These are phyloP conservation scores for Formica exsecta DNA, from an alignment of 1,140 invertebrate genomes.

Conservation along the genomic window DNA sequence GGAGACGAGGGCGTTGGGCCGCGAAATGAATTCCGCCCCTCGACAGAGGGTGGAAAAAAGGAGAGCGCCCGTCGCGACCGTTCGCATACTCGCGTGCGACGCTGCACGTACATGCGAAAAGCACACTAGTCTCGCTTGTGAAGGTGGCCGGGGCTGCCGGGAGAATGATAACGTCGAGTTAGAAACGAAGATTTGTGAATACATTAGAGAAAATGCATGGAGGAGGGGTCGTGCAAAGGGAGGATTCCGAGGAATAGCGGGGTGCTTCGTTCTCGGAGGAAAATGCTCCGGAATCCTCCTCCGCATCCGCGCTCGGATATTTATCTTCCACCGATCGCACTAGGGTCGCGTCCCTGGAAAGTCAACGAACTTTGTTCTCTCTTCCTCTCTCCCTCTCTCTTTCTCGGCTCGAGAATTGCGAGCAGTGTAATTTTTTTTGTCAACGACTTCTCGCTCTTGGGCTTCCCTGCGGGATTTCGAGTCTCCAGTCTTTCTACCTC, in stretches of 20 bases:
- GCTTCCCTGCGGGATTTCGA: slow-evolving; percentile 37
- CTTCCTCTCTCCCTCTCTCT: background rate
- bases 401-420: slow-evolving; percentile 41
- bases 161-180: slow-evolving; percentile 82
- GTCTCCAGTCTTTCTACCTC: background rate
- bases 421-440: slow-evolving; percentile 61
- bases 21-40: slow-evolving; percentile 83
- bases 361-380: slow-evolving; percentile 66
- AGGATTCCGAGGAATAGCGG: slow-evolving; percentile 66
- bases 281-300: slow-evolving; percentile 73
- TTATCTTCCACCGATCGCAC: slow-evolving; percentile 75
- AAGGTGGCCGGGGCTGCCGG: slow-evolving; percentile 74
- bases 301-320: slow-evolving; percentile 65
- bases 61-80: slow-evolving; percentile 43
- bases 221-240: slow-evolving; percentile 14
- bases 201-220: slow-evolving; percentile 81
- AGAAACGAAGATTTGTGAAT: slow-evolving; percentile 84
- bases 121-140: background rate
- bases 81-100: slow-evolving; percentile 37
- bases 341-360: slow-evolving; percentile 62
- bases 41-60: slow-evolving; percentile 64
- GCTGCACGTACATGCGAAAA: slow-evolving; percentile 16
- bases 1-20: slow-evolving; percentile 83
- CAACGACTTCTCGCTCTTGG: slow-evolving; percentile 53
- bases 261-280: slow-evolving; percentile 57